A percentile compares a stretch with the other conserved stretches of the same genome.
Conservation (phyloP, 2,888 invertebrate genomes). For the Chrysolina americana region DNA sequence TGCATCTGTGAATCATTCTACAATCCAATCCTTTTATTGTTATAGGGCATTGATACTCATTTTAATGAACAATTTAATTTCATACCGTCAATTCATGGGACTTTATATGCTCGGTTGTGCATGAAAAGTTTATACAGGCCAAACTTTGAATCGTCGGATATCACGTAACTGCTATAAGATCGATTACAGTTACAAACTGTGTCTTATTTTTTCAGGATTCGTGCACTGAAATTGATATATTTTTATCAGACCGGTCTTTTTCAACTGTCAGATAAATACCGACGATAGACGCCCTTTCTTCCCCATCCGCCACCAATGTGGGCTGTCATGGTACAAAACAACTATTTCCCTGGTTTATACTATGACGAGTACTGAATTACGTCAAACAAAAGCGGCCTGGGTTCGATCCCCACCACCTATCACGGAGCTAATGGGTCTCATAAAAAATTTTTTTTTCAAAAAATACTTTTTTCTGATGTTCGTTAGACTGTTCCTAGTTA, state of each 20-base stretch:
- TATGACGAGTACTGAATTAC: too few relatives aligned
- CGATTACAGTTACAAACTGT: neutral
- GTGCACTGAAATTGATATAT: neutral
- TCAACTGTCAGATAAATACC: too few relatives aligned
- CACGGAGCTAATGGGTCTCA: too few relatives aligned
- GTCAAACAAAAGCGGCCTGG: too few relatives aligned
- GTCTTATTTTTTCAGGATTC: neutral
- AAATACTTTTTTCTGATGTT: too few relatives aligned
- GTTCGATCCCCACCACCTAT: too few relatives aligned
- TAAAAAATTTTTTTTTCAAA: too few relatives aligned
- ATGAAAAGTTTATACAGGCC: neutral
- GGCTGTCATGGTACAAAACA: too few relatives aligned
- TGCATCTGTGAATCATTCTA: neutral
- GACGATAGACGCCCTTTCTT: too few relatives aligned
- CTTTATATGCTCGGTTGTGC: neutral
- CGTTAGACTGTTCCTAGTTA: too few relatives aligned
- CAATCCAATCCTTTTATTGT: constrained; percentile 3
- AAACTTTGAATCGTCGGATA: neutral
- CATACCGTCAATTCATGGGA: neutral
- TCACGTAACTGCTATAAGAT: neutral
- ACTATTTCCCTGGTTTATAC: too few relatives aligned
- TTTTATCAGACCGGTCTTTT: neutral
- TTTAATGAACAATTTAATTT: neutral
- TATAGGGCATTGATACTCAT: neutral
- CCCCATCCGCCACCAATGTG: too few relatives aligned